Evolutionary conservation across 2,797 vertebrate species (phyloP), one percentile per base, ranked within the genome.

Genomic region (Rhynchotus rufescens): DNA sequence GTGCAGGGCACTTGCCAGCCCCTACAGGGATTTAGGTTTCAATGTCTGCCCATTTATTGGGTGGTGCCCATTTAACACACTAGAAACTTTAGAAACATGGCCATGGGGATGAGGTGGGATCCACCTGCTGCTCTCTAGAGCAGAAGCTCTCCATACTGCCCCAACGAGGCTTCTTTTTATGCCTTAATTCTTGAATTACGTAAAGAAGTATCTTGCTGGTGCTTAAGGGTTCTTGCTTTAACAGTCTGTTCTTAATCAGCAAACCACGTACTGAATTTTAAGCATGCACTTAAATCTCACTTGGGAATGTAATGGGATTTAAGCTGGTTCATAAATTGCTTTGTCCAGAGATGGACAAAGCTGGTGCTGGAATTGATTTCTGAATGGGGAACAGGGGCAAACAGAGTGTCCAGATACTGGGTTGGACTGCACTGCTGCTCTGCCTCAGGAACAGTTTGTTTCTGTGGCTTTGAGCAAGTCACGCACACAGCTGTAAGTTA

Each of bases 201-300:
- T 57, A 52, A 61, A 68, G 32, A 89, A 57, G 52, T n/a, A 21
- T 38, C 71, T 76, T 71, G 16, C 20, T 25, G 47, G 30, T 60
- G 36, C 44, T 73, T 79, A 73, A 60, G 52, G 28, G 61, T 87
- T 81, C 89, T 77, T 65, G 51, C 38, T 72, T 30, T 77, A 71
- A 79, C 25, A 68, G 57, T 61, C 57, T 65, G 85, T 66, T 85
- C 64, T 65, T 84, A 69, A 86, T 44, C 49, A 92, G 65, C 71
- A 93, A 89, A 91, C 38, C 64, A 84, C 7, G 44, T 77, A 65
- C 71, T 88, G 87, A 84, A 92, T 91, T 93, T 81, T 79, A 94
- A 88, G 80, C 61, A 87, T n/a, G 82, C 47, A 21, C 54, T 78
- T 88, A 26, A 17, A 83, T 74, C 86, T 84, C 79, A 75, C 45